A percentile compares a stretch with the other conserved stretches of the same genome.
phyloP scores from a whole-genome alignment of 1,140 invertebrate genomes.

The Calycopis cecrops region DNA sequence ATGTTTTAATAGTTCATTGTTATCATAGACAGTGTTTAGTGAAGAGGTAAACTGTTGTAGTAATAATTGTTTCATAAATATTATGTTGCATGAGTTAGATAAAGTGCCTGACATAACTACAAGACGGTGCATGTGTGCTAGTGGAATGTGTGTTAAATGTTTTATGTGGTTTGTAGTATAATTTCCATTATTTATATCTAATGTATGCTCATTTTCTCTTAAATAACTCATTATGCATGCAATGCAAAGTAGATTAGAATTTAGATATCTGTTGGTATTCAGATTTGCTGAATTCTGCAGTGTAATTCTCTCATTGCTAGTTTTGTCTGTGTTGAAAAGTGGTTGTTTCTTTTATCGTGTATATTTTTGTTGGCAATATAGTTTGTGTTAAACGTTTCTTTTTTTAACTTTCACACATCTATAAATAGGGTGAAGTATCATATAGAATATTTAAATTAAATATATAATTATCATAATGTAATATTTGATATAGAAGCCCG shows the following conservation, averaged over 20 bases:
- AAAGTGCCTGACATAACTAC: neutral
- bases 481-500: too few relatives aligned
- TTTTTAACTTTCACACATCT: too few relatives aligned
- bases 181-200: neutral
- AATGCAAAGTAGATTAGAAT: neutral
- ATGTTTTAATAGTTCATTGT: neutral
- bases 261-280: too few relatives aligned
- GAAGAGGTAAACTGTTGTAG: neutral
- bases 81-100: constrained; percentile 1
- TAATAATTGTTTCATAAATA: neutral
- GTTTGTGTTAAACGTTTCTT: too few relatives aligned
- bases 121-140: neutral
- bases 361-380: too few relatives aligned
- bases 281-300: too few relatives aligned
- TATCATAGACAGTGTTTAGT: neutral
- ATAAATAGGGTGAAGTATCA: too few relatives aligned
- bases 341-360: too few relatives aligned
- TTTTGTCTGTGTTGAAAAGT: too few relatives aligned
- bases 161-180: neutral
- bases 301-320: too few relatives aligned
- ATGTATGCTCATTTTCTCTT: neutral
- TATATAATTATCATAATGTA: too few relatives aligned
- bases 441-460: too few relatives aligned
- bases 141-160: constrained; percentile 7
- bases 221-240: neutral